phyloP scores from a whole-genome alignment of 2,888 invertebrate genomes.

The Ichneumon xanthorius region DNA sequence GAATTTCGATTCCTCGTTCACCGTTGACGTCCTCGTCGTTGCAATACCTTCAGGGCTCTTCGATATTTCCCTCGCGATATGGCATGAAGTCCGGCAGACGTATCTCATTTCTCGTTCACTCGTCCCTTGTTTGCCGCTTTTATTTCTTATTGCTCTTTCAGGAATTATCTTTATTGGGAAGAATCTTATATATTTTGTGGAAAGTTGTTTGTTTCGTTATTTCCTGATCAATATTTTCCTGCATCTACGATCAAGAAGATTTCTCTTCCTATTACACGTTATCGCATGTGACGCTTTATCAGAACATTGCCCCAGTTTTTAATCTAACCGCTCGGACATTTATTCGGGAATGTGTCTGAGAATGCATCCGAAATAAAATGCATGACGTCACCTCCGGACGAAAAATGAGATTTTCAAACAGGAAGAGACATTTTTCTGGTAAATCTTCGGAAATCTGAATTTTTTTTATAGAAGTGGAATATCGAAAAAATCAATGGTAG shows the following conservation, averaged over 20 bases:
- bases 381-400: too few relatives aligned
- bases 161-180: neutral
- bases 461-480: too few relatives aligned
- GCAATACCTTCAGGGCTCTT: constrained; percentile 10
- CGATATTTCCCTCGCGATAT: constrained; percentile 25
- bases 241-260: too few relatives aligned
- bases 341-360: too few relatives aligned
- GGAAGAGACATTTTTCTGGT: too few relatives aligned
- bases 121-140: neutral
- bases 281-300: too few relatives aligned
- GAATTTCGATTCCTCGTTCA: neutral
- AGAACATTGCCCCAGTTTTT: neutral
- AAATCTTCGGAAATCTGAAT: too few relatives aligned
- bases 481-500: too few relatives aligned
- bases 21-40: neutral
- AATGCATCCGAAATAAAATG: too few relatives aligned
- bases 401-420: too few relatives aligned
- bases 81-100: neutral
- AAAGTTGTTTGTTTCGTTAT: neutral
- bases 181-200: neutral
- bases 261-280: too few relatives aligned
- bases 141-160: neutral
- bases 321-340: too few relatives aligned
- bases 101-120: constrained; percentile 56
- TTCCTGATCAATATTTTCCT: neutral